Conservation (phyloP, 2,797 vertebrate genomes). For the Scolopax rusticola region DNA sequence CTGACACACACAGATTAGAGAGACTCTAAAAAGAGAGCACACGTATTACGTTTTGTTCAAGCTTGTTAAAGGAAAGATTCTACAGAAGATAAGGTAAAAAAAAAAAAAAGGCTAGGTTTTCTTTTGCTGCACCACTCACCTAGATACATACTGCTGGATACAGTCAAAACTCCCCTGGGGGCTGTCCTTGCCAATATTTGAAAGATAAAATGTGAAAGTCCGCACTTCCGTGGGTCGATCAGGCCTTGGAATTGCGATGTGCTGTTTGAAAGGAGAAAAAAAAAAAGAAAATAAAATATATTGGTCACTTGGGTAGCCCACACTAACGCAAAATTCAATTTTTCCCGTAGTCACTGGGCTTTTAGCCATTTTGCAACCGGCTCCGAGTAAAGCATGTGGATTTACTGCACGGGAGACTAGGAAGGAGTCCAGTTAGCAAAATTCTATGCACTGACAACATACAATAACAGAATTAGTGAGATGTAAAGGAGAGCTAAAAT, state of each 20-base stretch:
- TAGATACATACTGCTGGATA: constrained; percentile 95
- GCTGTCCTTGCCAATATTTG: constrained; percentile 94
- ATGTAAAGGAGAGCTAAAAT: neutral
- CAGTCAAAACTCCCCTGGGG: constrained; percentile 98
- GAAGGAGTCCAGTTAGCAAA: accelerated
- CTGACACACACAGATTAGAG: neutral
- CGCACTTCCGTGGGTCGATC: constrained; percentile 86
- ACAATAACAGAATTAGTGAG: neutral
- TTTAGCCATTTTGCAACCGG: accelerated
- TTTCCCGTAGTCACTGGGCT: neutral
- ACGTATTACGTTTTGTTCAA: neutral
- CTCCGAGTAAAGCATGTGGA: neutral
- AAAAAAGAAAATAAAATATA: neutral
- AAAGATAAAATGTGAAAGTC: constrained; percentile 94
- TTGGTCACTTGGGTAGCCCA: neutral
- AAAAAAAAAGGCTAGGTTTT: neutral
- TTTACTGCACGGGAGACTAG: neutral
- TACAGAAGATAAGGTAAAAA: neutral
- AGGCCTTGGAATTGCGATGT: constrained; percentile 92
- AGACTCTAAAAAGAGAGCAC: neutral
- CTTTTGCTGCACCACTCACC: constrained; percentile 79
- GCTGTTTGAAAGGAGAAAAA: constrained; percentile 75
- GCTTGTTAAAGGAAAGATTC: neutral
- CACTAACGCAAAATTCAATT: accelerated
- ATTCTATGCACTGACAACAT: accelerated